Conservation (phyloP, 2,113 vertebrate species). For the Choloepus hoffmanni region DNA sequence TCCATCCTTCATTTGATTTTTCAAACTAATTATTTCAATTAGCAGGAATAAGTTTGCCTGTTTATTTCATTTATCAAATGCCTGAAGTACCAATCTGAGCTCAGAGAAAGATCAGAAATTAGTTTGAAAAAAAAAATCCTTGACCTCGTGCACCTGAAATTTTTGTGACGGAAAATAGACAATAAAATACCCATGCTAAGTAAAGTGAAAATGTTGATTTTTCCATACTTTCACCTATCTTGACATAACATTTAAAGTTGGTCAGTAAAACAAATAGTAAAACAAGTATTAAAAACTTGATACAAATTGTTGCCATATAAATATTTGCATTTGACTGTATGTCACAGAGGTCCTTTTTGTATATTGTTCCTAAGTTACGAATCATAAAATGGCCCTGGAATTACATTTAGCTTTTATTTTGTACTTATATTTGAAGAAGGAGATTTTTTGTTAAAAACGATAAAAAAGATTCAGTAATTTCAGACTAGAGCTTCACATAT, state of each 20-base stretch:
- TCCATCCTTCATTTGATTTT: background rate
- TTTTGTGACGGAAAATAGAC: background rate
- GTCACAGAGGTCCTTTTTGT: background rate
- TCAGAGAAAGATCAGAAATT: background rate
- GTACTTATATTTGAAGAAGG: background rate
- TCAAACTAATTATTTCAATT: background rate
- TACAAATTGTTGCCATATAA: background rate
- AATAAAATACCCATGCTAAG: background rate
- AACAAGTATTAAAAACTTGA: background rate
- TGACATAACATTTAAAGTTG: background rate
- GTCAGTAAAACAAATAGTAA: background rate
- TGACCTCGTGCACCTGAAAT: background rate
- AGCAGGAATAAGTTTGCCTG: background rate
- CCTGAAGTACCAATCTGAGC: background rate
- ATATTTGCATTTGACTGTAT: background rate
- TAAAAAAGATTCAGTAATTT: conserved; percentile 6
- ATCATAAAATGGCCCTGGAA: background rate
- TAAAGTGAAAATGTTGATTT: background rate
- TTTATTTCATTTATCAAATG: background rate
- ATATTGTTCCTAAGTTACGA: background rate
- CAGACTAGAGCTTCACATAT: background rate
- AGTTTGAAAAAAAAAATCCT: background rate
- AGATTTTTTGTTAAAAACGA: conserved; percentile 25
- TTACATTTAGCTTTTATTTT: background rate
- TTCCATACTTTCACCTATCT: background rate